Evolutionary conservation across 1,140 invertebrate genomes (phyloP).

Genomic region (Bombus ignitus): DNA sequence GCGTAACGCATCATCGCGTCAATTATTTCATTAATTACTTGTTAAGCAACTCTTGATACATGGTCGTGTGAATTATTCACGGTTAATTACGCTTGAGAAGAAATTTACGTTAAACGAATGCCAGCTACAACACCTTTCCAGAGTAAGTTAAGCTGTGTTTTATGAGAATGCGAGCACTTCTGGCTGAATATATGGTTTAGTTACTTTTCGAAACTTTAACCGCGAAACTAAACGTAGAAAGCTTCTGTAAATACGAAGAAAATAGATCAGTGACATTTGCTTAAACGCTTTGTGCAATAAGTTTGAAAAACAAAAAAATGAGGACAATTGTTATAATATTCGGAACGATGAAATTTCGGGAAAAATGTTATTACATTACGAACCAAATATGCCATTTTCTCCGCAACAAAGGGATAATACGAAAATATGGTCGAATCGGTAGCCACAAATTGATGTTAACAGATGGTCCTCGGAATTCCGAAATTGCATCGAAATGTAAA

Average conservation of each 20-base stretch:
- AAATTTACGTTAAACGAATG: background rate
- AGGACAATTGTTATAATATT: too few relatives aligned
- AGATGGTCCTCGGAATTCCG: too few relatives aligned
- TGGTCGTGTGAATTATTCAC: background rate
- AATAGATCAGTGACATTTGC: background rate
- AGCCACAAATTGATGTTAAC: too few relatives aligned
- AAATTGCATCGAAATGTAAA: background rate
- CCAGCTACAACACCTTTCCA: background rate
- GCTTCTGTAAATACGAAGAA: background rate
- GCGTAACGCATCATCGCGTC: background rate
- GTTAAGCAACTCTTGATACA: background rate
- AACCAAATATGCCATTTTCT: too few relatives aligned
- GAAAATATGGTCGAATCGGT: too few relatives aligned
- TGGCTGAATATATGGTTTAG: background rate
- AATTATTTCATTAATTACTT: background rate
- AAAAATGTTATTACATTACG: too few relatives aligned
- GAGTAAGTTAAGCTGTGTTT: background rate
- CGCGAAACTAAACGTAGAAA: background rate
- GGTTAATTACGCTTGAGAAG: background rate
- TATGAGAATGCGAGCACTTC: background rate
- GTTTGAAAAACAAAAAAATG: background rate
- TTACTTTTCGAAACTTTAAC: background rate
- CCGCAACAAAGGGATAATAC: too few relatives aligned
- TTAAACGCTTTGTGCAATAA: background rate
- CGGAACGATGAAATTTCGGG: too few relatives aligned